Evolutionary conservation across 2,797 vertebrate species (phyloP).

Genomic region (Myripristis jacobus): DNA sequence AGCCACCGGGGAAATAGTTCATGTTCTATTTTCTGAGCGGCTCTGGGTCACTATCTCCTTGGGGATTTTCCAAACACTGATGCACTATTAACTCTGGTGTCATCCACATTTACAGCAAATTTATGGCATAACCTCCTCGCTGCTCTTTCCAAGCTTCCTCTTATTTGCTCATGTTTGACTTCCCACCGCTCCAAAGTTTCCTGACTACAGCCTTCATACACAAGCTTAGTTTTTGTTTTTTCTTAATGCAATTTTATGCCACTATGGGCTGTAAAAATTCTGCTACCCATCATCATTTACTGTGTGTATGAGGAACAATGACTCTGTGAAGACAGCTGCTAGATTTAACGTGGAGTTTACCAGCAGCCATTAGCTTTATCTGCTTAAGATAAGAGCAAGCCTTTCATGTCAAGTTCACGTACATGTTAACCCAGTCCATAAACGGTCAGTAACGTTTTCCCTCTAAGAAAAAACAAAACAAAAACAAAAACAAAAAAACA

Average conservation of each 20-base stretch:
- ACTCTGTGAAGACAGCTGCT: not conserved
- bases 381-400: slow-evolving; percentile 21
- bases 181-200: not conserved
- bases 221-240: no score
- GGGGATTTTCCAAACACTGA: not conserved
- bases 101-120: not conserved
- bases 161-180: not conserved
- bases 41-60: not conserved
- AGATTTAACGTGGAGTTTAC: not conserved
- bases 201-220: not conserved
- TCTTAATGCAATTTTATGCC: no score
- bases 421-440: not conserved
- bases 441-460: not conserved
- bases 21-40: not conserved
- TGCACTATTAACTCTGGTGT: not conserved
- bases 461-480: no score
- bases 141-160: not conserved
- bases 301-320: slow-evolving; percentile 34
- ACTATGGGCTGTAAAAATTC: no score
- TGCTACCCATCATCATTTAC: slow-evolving; percentile 1
- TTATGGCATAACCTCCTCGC: not conserved
- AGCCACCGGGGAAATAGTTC: not conserved
- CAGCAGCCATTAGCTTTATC: slow-evolving; percentile 26
- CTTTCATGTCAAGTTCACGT: not conserved
- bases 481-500: not conserved